Base-by-base conservation (phyloP, 2,797 vertebrate genomes). In the Hapalemur alaotrensis region DNA sequence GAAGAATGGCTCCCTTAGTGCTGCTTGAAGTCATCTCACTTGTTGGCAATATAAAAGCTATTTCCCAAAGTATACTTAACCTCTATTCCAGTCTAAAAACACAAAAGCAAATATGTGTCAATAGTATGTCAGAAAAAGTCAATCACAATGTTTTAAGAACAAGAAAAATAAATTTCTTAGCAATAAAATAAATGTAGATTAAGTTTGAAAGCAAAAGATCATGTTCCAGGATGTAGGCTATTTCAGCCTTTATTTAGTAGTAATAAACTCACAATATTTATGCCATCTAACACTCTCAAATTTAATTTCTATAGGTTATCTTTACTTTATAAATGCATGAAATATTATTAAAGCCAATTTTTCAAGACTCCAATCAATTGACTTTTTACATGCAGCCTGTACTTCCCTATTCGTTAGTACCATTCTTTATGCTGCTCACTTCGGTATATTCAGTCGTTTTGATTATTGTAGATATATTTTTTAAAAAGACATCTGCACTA, bases 1-100 rank as follows among this genome's bases (percentile, higher is more conserved):
- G 20, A 67, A 80, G 17, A 90, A 95, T 85, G 30, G 0, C 18
- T 97, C 69, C 52, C 67, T 76, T 54, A 57, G 14, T 23, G 22
- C 43, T 88, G 0, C 28, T 75, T 89, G 23, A 85, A 67, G 32
- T 25, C 30, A 28, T 67, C 35, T 72, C 32, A 79, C 10, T 91
- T 91, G 3, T 38, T 96, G 63, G 52, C 4, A 65, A 83, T 35
- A 73, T 4, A 14, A 35, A 52, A 96, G 30, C 23, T 46, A 30
- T 75, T 96, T 95, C 54, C n/a, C 46, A 91, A 63, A 70, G 22
- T 41, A 70, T 22, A 28, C 86, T 96, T 94, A 91, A 50, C 7
- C 57, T 28, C 76, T 18, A 88, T 70, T 92, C 38, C 7, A 69
- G 25, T 70, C 22, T 83, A 57, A 83, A 93, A 91, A 43, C 11